Evolutionary conservation across 1,140 invertebrate species (phyloP).

Genomic region (Saccostrea glomerata): DNA sequence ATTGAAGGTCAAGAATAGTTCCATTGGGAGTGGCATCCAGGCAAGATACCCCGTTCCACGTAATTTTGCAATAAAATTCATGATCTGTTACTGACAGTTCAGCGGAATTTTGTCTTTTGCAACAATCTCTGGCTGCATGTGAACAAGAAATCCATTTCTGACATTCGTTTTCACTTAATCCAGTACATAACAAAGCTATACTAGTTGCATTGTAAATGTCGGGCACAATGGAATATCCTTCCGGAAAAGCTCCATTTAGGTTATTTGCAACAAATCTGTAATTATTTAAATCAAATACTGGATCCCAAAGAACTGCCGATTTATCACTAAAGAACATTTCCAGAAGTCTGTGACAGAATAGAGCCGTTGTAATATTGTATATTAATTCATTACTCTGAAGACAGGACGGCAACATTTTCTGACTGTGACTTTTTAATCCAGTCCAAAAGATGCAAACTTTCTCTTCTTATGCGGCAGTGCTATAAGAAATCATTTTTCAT

Average conservation of each 20-base stretch:
- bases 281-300: background rate
- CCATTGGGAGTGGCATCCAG: background rate
- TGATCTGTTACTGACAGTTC: background rate
- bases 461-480: no score
- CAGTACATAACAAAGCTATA: background rate
- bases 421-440: background rate
- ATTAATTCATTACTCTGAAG: background rate
- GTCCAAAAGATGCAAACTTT: background rate
- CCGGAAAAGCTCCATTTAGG: background rate
- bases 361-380: background rate
- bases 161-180: conserved; percentile 1
- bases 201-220: background rate
- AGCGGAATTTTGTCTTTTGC: background rate
- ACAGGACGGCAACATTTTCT: background rate
- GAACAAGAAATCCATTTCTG: background rate
- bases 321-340: background rate
- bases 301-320: background rate
- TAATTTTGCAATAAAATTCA: background rate
- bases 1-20: background rate
- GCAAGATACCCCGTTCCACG: background rate
- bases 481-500: no score
- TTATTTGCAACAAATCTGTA: background rate
- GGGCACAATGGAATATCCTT: background rate
- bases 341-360: background rate
- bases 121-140: background rate